Conservation (phyloP, 1,140 invertebrate species). For the Plectus sambesii region DNA sequence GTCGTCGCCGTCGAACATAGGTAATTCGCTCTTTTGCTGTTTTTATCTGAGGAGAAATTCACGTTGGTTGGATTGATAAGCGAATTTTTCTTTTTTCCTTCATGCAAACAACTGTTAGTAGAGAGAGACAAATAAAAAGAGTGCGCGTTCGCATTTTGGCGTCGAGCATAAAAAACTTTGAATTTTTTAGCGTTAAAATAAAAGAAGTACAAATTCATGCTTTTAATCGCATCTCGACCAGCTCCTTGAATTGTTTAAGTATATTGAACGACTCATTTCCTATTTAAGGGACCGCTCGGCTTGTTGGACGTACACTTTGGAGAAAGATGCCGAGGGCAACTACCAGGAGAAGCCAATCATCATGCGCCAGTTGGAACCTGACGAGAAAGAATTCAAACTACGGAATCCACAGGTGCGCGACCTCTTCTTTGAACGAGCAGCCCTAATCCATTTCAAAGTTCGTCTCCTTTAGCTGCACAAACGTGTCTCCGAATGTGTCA, state of each 20-base stretch:
- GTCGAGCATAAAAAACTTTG: no score
- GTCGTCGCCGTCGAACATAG: constrained; percentile 58
- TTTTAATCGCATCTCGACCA: constrained; percentile 44
- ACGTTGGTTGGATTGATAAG: no score
- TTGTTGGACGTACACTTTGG: constrained; percentile 33
- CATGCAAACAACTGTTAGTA: no score
- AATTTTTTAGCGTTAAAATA: no score
- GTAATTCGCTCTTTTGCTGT: constrained; percentile 45
- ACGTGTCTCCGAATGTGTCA: constrained; percentile 52
- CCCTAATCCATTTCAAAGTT: constrained; percentile 2
- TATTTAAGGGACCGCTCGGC: constrained; percentile 34
- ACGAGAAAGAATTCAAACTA: constrained; percentile 46
- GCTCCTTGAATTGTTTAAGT: no score
- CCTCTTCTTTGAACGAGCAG: not conserved
- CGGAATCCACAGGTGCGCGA: constrained; percentile 47
- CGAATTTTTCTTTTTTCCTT: no score
- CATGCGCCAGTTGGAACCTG: constrained; percentile 23
- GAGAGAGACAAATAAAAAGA: no score
- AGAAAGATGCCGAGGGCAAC: constrained; percentile 27
- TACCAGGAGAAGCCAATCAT: constrained; percentile 23
- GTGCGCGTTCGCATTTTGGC: no score
- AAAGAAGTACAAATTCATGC: constrained; percentile 6
- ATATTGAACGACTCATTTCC: no score
- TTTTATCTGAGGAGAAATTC: constrained; percentile 1
- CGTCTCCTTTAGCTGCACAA: constrained; percentile 46